Conservation (phyloP, 2,113 vertebrate genomes). For the Epinephelus moara region DNA sequence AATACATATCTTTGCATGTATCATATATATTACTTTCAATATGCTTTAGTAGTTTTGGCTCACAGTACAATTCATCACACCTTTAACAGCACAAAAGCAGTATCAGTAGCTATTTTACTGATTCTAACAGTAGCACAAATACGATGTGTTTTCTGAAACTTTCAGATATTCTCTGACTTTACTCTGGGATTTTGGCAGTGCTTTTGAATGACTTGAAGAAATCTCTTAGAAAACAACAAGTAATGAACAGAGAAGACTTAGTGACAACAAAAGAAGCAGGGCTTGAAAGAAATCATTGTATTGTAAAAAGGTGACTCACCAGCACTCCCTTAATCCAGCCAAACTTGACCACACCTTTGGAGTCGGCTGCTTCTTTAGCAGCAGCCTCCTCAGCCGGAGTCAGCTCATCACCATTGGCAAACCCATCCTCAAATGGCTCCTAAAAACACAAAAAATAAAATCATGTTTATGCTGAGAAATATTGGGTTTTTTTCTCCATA, state of each 20-base stretch:
- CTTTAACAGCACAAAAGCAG: too few species aligned
- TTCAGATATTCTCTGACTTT: neutral
- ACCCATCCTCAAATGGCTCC: slow-evolving; percentile 98
- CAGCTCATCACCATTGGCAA: slow-evolving; percentile 95
- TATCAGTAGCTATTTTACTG: too few species aligned
- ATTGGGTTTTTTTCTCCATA: neutral
- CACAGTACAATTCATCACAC: neutral
- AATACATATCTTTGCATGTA: neutral
- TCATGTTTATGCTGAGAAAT: neutral
- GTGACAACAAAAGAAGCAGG: neutral
- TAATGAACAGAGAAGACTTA: neutral
- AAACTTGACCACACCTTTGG: slow-evolving; percentile 97
- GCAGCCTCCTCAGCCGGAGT: slow-evolving; percentile 92
- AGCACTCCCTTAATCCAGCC: slow-evolving; percentile 98
- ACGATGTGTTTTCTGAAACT: too few species aligned
- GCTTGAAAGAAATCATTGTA: neutral
- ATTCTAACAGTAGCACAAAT: too few species aligned
- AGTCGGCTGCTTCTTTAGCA: slow-evolving; percentile 89
- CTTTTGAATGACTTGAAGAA: neutral
- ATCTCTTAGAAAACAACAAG: neutral
- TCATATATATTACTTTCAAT: neutral
- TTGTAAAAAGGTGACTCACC: slow-evolving; percentile 82
- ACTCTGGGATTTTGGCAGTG: neutral
- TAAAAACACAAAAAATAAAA: slow-evolving; percentile 60
- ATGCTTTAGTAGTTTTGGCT: neutral